phyloP scores from a whole-genome alignment of 2,797 vertebrate species.

The Onychomys leucogaster region DNA sequence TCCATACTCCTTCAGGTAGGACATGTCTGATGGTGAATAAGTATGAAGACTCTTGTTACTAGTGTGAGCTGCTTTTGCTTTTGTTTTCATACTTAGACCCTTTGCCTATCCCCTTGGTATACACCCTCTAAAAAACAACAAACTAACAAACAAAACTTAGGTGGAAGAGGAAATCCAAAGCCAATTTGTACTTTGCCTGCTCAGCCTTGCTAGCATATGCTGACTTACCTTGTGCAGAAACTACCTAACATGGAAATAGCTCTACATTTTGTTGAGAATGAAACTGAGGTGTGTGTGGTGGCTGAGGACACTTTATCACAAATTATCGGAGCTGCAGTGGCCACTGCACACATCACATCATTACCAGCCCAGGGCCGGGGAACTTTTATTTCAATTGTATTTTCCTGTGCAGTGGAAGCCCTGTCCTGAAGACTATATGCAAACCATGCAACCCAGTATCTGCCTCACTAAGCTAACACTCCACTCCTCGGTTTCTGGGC shows the following conservation, averaged over 20 bases:
- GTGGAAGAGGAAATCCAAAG: conserved; percentile 38
- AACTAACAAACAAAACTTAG: not conserved
- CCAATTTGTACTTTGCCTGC: not conserved
- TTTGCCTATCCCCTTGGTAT: not conserved
- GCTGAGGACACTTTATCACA: not conserved
- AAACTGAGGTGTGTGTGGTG: not conserved
- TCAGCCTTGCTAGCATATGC: not conserved
- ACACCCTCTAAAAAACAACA: not conserved
- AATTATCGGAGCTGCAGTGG: not conserved
- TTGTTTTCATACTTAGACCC: not conserved
- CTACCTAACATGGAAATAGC: not conserved
- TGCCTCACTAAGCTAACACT: not conserved
- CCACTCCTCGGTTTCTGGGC: not conserved
- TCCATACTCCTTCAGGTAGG: not conserved
- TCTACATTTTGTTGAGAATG: not conserved
- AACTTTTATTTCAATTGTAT: not conserved
- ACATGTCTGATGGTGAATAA: fast-evolving
- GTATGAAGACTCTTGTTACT: not conserved
- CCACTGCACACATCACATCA: not conserved
- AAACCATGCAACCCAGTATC: not conserved
- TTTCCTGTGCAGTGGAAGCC: not conserved
- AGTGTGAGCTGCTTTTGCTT: not conserved
- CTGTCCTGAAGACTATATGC: not conserved
- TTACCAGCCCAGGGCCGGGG: not conserved
- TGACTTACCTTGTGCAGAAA: not conserved